phyloP scores from a whole-genome alignment of 2,797 vertebrate genomes.

The Danio jaintianensis region DNA sequence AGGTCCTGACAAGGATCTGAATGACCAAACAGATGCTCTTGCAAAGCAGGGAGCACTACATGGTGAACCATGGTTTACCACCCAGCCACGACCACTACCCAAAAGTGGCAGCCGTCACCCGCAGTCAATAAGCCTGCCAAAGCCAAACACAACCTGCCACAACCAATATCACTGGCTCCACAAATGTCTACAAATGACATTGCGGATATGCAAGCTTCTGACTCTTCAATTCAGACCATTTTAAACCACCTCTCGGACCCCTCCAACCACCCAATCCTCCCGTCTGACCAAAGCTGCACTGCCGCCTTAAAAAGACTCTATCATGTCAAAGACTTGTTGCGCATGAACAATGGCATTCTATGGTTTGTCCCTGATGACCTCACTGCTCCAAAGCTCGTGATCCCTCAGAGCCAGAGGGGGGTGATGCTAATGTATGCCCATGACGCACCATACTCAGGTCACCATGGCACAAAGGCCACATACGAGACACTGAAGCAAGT shows the following conservation, averaged over 20 bases:
- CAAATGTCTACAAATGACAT: too few species aligned
- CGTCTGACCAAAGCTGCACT: too few species aligned
- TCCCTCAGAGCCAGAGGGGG: slow-evolving; percentile 12
- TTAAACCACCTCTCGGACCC: too few species aligned
- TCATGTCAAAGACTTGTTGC: not conserved
- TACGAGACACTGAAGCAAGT: slow-evolving; percentile 23
- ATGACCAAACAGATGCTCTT: not conserved
- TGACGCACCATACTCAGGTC: not conserved
- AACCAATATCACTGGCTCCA: too few species aligned
- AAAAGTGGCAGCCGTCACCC: too few species aligned
- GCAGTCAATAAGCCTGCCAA: too few species aligned
- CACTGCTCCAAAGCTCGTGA: not conserved
- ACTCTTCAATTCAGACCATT: too few species aligned
- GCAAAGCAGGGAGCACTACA: not conserved
- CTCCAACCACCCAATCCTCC: too few species aligned
- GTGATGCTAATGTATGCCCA: slow-evolving; percentile 21
- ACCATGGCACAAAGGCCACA: not conserved
- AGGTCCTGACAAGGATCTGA: not conserved
- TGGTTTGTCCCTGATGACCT: not conserved
- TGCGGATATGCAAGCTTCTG: too few species aligned
- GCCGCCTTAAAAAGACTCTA: not conserved
- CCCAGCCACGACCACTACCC: too few species aligned
- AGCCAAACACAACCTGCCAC: too few species aligned
- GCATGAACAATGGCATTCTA: fast-evolving
- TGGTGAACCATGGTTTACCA: too few species aligned